Evolutionary conservation across 1,140 invertebrate genomes (phyloP).

Genomic region (Zaprionus ghesquierei): DNA sequence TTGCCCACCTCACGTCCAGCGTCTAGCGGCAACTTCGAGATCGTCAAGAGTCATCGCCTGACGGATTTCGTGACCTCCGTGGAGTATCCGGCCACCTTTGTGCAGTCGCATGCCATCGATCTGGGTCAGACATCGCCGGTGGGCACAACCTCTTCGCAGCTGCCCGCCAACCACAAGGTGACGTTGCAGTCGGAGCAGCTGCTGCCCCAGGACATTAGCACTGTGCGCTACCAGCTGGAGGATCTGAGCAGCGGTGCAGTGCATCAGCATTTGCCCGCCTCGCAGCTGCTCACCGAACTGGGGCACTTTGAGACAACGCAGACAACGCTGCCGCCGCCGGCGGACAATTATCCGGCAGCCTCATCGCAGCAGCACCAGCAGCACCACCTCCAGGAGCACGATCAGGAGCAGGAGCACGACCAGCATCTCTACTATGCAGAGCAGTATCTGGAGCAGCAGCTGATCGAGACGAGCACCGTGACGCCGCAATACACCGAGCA

Average conservation of each 20-base stretch:
- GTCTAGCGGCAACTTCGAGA: conserved; percentile 81
- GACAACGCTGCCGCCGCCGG: conserved; percentile 75
- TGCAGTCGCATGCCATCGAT: conserved; percentile 86
- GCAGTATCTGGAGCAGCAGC: conserved; percentile 47
- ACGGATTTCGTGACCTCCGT: conserved; percentile 86
- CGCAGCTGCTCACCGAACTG: conserved; percentile 71
- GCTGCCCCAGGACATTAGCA: conserved; percentile 43
- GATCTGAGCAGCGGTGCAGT: conserved; percentile 63
- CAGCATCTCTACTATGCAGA: conserved; percentile 31
- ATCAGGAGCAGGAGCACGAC: conserved; percentile 36
- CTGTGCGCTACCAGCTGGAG: conserved; percentile 76
- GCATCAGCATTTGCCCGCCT: conserved; percentile 71
- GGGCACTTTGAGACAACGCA: conserved; percentile 49
- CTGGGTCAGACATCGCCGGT: conserved; percentile 27
- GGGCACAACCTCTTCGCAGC: background rate
- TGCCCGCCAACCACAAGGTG: conserved; percentile 17
- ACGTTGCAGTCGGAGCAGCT: background rate
- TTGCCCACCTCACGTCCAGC: conserved; percentile 28
- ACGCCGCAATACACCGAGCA: conserved; percentile 27
- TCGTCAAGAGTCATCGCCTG: conserved; percentile 85
- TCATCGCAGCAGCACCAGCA: conserved; percentile 65
- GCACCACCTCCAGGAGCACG: conserved; percentile 45
- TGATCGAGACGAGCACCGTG: conserved; percentile 41
- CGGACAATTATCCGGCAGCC: conserved; percentile 79
- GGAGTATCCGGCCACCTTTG: conserved; percentile 86